phyloP scores from a whole-genome alignment of 2,797 vertebrate genomes.

The Pangasius macronema region DNA sequence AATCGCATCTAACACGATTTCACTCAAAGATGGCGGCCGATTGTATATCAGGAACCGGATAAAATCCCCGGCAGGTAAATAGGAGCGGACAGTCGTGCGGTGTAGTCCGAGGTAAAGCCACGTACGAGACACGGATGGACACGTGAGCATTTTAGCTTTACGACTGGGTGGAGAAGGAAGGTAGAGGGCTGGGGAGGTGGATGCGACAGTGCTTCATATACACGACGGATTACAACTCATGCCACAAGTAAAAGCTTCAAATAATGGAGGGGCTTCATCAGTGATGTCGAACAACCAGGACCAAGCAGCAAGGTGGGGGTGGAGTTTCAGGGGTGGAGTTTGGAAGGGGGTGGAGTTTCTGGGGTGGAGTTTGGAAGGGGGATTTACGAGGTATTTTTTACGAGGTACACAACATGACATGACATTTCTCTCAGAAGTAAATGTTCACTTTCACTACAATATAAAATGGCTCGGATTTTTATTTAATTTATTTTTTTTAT shows the following conservation, averaged over 20 bases:
- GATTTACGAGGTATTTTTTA: not conserved
- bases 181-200: not conserved
- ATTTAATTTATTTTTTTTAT: not conserved
- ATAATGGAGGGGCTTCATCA: constrained; percentile 35
- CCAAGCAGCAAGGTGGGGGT: constrained; percentile 59
- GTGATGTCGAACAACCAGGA: constrained; percentile 46
- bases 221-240: constrained; percentile 67
- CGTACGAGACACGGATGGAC: constrained; percentile 63
- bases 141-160: not conserved
- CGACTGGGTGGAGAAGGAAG: not conserved
- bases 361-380: not conserved
- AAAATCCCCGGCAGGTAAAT: too few species aligned
- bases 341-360: not conserved
- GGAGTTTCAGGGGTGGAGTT: constrained; percentile 7
- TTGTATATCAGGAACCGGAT: not conserved
- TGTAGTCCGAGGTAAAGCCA: not conserved
- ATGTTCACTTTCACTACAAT: constrained; percentile 1
- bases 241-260: constrained; percentile 58
- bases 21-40: too few species aligned
- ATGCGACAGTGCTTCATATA: constrained; percentile 19
- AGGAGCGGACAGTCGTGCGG: not conserved
- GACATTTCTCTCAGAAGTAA: constrained; percentile 11
- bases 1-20: too few species aligned
- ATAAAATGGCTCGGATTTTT: not conserved
- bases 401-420: not conserved